Conservation (phyloP, 1,140 invertebrate species). For the Drosophila auraria region DNA sequence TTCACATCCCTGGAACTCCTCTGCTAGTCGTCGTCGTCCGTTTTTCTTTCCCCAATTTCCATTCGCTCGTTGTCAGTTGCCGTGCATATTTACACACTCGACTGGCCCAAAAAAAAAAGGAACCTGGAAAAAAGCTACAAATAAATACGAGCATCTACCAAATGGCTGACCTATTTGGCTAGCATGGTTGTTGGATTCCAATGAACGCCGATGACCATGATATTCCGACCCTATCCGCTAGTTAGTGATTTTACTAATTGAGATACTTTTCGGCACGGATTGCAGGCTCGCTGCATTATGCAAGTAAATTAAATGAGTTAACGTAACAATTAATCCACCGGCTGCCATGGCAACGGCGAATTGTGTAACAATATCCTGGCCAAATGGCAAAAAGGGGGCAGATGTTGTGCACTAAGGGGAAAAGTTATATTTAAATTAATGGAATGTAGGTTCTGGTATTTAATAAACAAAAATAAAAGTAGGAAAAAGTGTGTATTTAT, state of each 20-base stretch:
- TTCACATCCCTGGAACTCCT: conserved; percentile 41
- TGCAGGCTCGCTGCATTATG: conserved; percentile 40
- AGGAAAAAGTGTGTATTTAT: too few species aligned
- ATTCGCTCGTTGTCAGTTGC: conserved; percentile 26
- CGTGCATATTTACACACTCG: conserved; percentile 29
- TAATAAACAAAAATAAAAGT: background rate
- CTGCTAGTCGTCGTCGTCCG: background rate
- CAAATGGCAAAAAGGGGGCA: conserved; percentile 8
- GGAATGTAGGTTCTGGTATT: background rate
- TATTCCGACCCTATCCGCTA: conserved; percentile 16
- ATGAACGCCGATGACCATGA: conserved; percentile 18
- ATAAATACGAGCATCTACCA: conserved; percentile 19
- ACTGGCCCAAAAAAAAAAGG: conserved; percentile 34
- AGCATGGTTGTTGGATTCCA: conserved; percentile 4
- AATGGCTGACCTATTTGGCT: conserved; percentile 55
- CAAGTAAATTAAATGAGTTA: conserved; percentile 64
- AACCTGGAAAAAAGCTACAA: conserved; percentile 8
- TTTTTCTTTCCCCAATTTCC: conserved; percentile 22
- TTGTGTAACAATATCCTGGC: conserved; percentile 55
- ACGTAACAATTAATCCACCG: conserved; percentile 73
- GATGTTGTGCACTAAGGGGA: conserved; percentile 1
- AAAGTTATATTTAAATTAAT: background rate
- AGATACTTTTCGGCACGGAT: conserved; percentile 53
- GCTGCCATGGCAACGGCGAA: conserved; percentile 56
- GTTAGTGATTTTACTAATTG: conserved; percentile 51